These are phyloP conservation scores for Lepus americanus DNA, from an alignment of 2,113 vertebrate genomes.

Conservation along the genomic window DNA sequence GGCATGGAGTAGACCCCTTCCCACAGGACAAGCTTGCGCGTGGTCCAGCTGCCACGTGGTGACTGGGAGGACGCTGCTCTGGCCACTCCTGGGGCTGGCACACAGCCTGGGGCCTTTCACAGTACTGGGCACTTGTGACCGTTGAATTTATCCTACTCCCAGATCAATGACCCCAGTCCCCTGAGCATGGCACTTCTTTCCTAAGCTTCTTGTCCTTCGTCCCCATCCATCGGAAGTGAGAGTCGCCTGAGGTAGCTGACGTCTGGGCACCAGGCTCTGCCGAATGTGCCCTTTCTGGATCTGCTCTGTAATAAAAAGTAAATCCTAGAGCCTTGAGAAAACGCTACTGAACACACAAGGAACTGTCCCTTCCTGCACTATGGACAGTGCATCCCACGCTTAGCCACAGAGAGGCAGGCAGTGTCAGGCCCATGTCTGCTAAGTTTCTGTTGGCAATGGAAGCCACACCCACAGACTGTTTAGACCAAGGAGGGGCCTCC, in stretches of 20 bases:
- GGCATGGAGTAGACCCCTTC: background rate
- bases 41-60: background rate
- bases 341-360: background rate
- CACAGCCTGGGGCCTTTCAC: accelerated
- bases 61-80: accelerated
- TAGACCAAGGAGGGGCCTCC: background rate
- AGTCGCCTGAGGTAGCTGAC: background rate
- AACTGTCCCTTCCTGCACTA: background rate
- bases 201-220: background rate
- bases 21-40: accelerated
- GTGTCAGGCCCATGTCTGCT: background rate
- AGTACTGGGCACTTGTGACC: too few relatives aligned
- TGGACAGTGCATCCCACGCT: background rate
- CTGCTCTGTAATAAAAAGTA: background rate
- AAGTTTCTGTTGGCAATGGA: background rate
- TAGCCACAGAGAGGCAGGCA: background rate
- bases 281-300: background rate
- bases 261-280: background rate
- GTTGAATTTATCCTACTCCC: background rate
- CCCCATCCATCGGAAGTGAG: background rate
- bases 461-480: background rate
- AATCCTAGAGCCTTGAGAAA: background rate
- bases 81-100: accelerated
- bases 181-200: accelerated
- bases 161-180: background rate